Base-by-base conservation (phyloP, 23 tunicate genomes). In the Pegea sp. region DNA sequence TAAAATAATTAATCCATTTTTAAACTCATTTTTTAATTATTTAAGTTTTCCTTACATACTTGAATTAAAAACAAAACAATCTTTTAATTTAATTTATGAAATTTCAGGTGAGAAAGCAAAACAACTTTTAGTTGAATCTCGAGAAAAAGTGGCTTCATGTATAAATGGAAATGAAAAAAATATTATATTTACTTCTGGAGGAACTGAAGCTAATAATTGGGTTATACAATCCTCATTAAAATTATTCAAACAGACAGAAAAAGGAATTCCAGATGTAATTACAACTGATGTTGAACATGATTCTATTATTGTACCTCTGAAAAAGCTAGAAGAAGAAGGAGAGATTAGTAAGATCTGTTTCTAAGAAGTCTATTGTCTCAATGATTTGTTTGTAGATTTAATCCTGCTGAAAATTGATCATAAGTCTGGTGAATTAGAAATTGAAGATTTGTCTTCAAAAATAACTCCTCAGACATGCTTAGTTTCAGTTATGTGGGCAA, bases 161-260 rank as follows among this genome's bases (percentile, higher is more conserved):
- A 90, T 90, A 13, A 57, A 61, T 30, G 66, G 69, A 0, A 5
- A 33, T 5, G 24, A 38, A 24, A 75, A 84, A 22, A 34, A 63
- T 24, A 72, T 90, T 0, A 52, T 78, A 0, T 91, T 91, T 59
- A 91, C 99, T 19, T 91, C 99, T 64, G 99, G 99, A 49, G 99
- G 99, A 42, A 91, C 67, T 31, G 99, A 91, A 49, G 46, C 93
- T 21, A 72, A 79, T 33, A 91, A 91, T 56, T 91, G 99, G 99
- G 93, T 68, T 1, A 78, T 91, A 1, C 32, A 48, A 18, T 63
- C 77, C 5, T 33, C 21, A 5, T 23, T 64, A 18, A 7, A n/a
- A 6, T 19, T 18, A 4, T 20, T 32, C n/a, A n/a, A n/a, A 25
- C 25, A n/a, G 11, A 28, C 33, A 0, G 64, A 65, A 26, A 28